Conservation (phyloP, 1,140 invertebrate species). For the Zaprionus taronus region DNA sequence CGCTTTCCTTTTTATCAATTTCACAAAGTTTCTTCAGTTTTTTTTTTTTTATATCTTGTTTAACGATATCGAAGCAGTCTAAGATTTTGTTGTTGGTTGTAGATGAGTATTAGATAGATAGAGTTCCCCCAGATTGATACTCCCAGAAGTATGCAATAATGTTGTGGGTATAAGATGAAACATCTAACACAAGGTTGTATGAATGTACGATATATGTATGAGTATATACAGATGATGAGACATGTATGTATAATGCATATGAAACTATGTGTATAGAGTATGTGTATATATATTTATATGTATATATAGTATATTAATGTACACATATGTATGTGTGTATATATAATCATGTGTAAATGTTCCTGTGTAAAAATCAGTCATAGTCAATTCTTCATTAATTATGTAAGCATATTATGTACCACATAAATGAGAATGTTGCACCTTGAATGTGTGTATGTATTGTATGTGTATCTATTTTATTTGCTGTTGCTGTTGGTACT, state of each 20-base stretch:
- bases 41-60: conserved; percentile 44
- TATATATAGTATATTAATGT: conserved; percentile 60
- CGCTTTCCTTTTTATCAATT: conserved; percentile 53
- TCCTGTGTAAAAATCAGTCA: conserved; percentile 81
- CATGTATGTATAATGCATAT: conserved; percentile 52
- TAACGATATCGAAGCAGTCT: conserved; percentile 82
- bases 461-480: neutral
- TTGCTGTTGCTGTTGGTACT: conserved; percentile 1
- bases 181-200: neutral
- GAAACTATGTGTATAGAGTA: conserved; percentile 54
- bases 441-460: conserved; percentile 6
- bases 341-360: conserved; percentile 74
- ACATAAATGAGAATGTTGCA: conserved; percentile 4
- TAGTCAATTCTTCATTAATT: conserved; percentile 78
- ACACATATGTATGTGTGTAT: conserved; percentile 59
- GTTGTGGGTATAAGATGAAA: conserved; percentile 10
- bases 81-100: conserved; percentile 75
- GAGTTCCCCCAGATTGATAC: conserved; percentile 45
- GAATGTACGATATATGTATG: conserved; percentile 33
- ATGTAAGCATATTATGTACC: conserved; percentile 22
- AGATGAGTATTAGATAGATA: conserved; percentile 1
- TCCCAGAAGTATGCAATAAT: conserved; percentile 58
- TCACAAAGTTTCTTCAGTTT: conserved; percentile 41
- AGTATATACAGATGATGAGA: conserved; percentile 35
- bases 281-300: conserved; percentile 65